Conservation (phyloP, 2,888 invertebrate species). For the Gymnosoma rotundatum region DNA sequence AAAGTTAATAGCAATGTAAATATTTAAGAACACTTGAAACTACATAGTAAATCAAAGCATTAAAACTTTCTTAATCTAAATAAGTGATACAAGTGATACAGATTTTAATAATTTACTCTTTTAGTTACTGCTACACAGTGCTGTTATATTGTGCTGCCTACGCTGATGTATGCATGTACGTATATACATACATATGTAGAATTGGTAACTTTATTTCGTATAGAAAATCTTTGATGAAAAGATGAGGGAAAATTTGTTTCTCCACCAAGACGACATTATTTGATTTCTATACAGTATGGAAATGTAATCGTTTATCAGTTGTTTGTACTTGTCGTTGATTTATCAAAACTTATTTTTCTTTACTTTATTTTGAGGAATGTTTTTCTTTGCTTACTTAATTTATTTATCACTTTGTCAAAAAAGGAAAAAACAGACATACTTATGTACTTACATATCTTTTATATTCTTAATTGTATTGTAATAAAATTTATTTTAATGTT, state of each 20-base stretch:
- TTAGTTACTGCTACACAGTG: no score
- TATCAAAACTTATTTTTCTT: not conserved
- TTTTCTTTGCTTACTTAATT: conserved; percentile 19
- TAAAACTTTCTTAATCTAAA: no score
- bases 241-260: not conserved
- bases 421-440: not conserved
- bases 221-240: not conserved
- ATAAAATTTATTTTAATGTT: conserved; percentile 27
- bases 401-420: conserved; percentile 12
- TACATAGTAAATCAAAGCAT: no score
- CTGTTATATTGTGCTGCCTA: no score
- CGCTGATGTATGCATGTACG: not conserved
- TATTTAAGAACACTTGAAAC: no score
- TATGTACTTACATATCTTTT: conserved; percentile 25
- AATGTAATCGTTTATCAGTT: no score
- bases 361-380: conserved; percentile 7
- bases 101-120: no score
- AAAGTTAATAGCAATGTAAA: no score
- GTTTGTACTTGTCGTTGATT: no score
- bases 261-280: not conserved
- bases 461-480: conserved; percentile 32
- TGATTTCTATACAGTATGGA: not conserved
- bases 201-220: not conserved
- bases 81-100: no score
- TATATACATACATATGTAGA: not conserved